phyloP scores from a whole-genome alignment of 2,797 vertebrate genomes.

The Phataginus tricuspis region DNA sequence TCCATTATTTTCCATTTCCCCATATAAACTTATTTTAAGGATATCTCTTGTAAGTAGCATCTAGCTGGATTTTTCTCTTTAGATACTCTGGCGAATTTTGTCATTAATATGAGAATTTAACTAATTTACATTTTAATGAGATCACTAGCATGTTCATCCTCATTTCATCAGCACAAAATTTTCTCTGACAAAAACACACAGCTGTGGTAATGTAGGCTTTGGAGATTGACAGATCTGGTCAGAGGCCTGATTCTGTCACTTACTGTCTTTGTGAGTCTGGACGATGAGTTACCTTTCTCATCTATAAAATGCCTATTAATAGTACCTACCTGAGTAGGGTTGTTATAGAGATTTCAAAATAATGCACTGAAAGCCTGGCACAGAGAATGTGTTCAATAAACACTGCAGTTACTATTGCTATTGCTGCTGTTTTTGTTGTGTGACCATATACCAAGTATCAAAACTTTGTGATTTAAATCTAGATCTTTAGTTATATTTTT shows the following conservation, averaged over 20 bases:
- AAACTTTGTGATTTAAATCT: background rate
- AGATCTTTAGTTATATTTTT: conserved; percentile 16
- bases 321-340: background rate
- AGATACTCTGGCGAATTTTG: background rate
- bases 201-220: background rate
- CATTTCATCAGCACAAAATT: conserved; percentile 22
- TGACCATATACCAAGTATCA: background rate
- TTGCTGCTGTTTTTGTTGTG: background rate
- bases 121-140: background rate
- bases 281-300: background rate
- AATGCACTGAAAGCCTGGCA: background rate
- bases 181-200: conserved; percentile 3
- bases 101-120: conserved; percentile 12
- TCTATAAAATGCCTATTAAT: conserved; percentile 3
- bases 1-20: background rate
- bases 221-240: background rate
- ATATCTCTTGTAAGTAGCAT: background rate
- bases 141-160: background rate
- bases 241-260: background rate
- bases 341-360: background rate
- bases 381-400: background rate
- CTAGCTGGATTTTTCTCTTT: conserved; percentile 13
- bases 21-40: background rate
- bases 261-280: background rate
- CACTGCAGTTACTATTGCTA: background rate